Percentiles rank a stretch among this genome's conserved stretches.
Conservation (phyloP, 2,888 invertebrate genomes). For the Tachina grossa region DNA sequence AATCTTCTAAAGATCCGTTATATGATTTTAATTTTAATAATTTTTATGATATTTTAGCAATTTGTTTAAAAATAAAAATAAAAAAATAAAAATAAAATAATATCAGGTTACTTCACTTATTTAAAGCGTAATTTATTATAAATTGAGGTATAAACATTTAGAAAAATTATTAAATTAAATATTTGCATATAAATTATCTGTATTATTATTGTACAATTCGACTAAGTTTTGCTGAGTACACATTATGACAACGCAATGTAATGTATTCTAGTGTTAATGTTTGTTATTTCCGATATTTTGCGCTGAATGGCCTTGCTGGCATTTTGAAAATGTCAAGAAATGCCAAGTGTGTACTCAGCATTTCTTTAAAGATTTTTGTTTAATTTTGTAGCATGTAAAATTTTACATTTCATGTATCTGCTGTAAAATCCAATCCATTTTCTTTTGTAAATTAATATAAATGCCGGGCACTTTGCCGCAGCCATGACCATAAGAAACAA, state of each 20-base stretch:
- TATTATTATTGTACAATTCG: not conserved
- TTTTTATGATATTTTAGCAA: not conserved
- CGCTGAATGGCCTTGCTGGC: no score
- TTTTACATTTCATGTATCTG: conserved; percentile 61
- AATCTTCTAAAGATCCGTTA: not conserved
- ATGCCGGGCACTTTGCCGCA: conserved; percentile 87
- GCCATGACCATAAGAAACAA: conserved; percentile 86
- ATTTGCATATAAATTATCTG: not conserved
- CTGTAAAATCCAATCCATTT: conserved; percentile 85
- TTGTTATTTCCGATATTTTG: no score
- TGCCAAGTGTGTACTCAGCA: no score
- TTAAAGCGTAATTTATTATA: conserved; percentile 23
- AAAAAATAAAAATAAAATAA: no score
- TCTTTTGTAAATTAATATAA: conserved; percentile 85
- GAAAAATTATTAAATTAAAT: conserved; percentile 5
- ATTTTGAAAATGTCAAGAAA: no score
- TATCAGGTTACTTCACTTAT: not conserved
- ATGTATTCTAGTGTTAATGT: no score
- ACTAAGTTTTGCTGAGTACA: not conserved
- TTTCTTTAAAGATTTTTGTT: no score
- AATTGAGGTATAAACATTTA: conserved; percentile 7
- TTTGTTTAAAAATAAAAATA: not conserved
- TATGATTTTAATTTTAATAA: not conserved
- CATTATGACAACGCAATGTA: not conserved
- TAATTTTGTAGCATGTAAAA: not conserved